These are phyloP conservation scores for Drosophila punjabiensis DNA, from an alignment of 1,140 invertebrate species.

Conservation along the genomic window DNA sequence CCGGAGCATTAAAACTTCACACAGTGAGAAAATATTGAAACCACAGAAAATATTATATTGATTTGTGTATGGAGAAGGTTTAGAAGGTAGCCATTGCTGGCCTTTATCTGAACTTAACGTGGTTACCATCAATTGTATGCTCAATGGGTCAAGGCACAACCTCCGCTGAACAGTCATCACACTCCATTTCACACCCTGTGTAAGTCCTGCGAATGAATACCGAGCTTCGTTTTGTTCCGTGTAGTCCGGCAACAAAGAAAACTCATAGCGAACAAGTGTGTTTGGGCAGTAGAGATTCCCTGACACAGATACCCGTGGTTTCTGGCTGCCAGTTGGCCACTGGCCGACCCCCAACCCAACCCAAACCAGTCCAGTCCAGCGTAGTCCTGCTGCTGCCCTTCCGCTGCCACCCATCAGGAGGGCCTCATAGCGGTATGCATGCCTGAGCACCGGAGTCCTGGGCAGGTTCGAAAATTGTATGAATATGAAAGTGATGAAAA, in stretches of 20 bases:
- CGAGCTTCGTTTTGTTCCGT: conserved; percentile 5
- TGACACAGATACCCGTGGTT: conserved; percentile 73
- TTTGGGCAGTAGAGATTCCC: conserved; percentile 76
- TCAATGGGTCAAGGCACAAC: conserved; percentile 1
- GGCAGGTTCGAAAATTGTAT: conserved; percentile 73
- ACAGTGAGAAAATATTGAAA: neutral
- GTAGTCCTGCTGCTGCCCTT: neutral
- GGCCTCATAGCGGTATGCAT: conserved; percentile 44
- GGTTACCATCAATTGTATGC: neutral
- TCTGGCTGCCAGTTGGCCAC: conserved; percentile 23
- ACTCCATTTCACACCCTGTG: neutral
- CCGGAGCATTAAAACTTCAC: conserved; percentile 42
- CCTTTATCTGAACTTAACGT: neutral
- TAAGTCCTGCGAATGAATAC: neutral
- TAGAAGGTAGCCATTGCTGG: neutral
- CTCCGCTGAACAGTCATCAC: neutral
- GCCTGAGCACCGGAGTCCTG: conserved; percentile 45
- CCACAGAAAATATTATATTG: neutral
- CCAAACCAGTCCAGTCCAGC: neutral
- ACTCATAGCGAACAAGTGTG: conserved; percentile 66
- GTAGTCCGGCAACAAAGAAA: conserved; percentile 70
- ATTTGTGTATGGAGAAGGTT: neutral
- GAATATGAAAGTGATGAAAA: conserved; percentile 84
- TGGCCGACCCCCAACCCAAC: conserved; percentile 14
- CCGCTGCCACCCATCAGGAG: neutral